phyloP scores from a whole-genome alignment of 2,797 vertebrate species.

The Hyperoplus immaculatus region DNA sequence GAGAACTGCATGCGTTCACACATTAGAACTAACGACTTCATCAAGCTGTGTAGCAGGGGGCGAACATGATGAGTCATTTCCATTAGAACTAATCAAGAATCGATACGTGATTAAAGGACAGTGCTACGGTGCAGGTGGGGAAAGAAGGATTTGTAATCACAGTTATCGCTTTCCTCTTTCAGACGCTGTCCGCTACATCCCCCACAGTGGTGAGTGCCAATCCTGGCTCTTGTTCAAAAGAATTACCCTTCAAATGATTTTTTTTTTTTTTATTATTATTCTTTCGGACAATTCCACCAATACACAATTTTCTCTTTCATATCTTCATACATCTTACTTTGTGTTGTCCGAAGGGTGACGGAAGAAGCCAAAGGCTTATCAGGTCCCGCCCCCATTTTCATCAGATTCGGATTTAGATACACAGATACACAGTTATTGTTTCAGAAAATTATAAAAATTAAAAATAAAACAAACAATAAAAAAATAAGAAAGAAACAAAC shows the following conservation, averaged over 20 bases:
- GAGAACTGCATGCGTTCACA: background rate
- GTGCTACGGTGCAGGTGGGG: background rate
- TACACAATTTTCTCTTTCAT: too few species aligned
- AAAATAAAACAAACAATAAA: too few species aligned
- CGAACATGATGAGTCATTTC: conserved; percentile 26
- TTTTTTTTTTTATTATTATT: too few species aligned
- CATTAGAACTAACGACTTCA: background rate
- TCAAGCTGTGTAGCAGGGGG: background rate
- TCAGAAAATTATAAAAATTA: too few species aligned
- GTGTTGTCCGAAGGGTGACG: too few species aligned
- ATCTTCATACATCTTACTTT: too few species aligned
- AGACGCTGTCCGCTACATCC: conserved; percentile 85
- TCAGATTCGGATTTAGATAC: too few species aligned
- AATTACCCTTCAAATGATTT: background rate
- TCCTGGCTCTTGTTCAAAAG: background rate
- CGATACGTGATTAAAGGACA: conserved; percentile 3
- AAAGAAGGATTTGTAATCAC: background rate
- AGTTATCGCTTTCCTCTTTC: conserved; percentile 36
- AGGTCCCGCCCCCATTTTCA: too few species aligned
- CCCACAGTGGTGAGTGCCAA: conserved; percentile 80
- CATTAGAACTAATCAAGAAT: conserved; percentile 2
- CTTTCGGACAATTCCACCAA: too few species aligned
- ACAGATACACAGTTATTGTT: too few species aligned
- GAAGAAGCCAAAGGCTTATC: too few species aligned
- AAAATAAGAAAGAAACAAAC: too few species aligned